Percentiles rank a stretch among this genome's conserved stretches.
These are phyloP conservation scores for Coecobrya sp. DNA, from an alignment of 2,888 invertebrate genomes.

Conservation along the genomic window DNA sequence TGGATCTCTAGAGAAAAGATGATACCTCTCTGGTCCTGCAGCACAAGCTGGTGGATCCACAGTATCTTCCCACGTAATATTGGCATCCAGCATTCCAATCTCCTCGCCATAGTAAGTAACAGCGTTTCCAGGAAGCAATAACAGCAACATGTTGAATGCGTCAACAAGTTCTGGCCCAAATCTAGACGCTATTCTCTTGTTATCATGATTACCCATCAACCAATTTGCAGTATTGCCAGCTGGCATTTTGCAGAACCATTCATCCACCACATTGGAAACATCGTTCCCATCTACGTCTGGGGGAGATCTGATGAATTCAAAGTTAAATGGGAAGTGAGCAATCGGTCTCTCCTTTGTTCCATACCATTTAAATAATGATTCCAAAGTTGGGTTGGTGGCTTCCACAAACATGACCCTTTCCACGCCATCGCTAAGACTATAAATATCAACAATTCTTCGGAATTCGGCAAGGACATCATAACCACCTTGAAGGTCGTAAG, in stretches of 20 bases:
- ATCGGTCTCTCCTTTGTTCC: constrained; percentile 86
- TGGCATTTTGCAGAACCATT: constrained; percentile 89
- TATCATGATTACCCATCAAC: constrained; percentile 87
- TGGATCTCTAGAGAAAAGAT: constrained; percentile 22
- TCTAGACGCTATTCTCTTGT: constrained; percentile 43
- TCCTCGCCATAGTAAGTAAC: constrained; percentile 90
- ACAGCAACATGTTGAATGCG: constrained; percentile 89
- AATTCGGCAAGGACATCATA: constrained; percentile 90
- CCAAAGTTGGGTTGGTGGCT: constrained; percentile 83
- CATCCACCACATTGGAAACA: constrained; percentile 90
- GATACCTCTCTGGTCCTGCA: constrained; percentile 23
- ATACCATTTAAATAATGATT: constrained; percentile 86
- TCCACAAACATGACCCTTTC: constrained; percentile 86
- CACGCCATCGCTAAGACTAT: constrained; percentile 88
- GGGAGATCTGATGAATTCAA: constrained; percentile 84
- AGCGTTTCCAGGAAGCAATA: constrained; percentile 89
- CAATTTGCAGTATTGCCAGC: constrained; percentile 87
- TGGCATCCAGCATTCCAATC: constrained; percentile 88
- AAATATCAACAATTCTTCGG: constrained; percentile 90
- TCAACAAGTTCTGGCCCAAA: constrained; percentile 87
- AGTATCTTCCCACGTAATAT: constrained; percentile 66
- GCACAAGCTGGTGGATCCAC: constrained; percentile 43
- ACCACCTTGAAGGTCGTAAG: constrained; percentile 91
- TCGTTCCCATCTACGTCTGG: constrained; percentile 89
- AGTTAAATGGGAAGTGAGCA: constrained; percentile 87